phyloP scores from a whole-genome alignment of 2,888 invertebrate species.

The Oscheius sp. region DNA sequence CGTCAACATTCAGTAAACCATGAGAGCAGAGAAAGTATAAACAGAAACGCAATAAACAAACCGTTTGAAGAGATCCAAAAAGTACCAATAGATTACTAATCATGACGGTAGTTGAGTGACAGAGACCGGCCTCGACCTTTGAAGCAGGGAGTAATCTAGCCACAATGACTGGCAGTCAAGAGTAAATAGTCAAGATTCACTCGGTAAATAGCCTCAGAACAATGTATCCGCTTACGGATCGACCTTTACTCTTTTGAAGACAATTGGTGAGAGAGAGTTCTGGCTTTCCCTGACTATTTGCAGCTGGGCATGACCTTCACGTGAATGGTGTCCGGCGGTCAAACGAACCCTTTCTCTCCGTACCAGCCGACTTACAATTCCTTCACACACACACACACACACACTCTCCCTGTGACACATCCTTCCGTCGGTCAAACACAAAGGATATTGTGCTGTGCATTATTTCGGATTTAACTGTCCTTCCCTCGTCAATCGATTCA shows the following conservation, averaged over 20 bases:
- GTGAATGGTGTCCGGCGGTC: neutral
- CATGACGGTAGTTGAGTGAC: too few species aligned
- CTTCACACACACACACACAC: neutral
- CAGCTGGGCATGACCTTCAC: constrained; percentile 16
- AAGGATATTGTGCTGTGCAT: neutral
- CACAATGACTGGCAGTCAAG: neutral
- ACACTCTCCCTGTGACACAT: neutral
- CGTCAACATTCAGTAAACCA: too few species aligned
- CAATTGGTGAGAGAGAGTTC: neutral
- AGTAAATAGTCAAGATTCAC: neutral
- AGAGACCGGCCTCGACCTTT: neutral
- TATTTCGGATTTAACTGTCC: neutral
- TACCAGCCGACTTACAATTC: neutral
- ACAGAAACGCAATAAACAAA: too few species aligned
- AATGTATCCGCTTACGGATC: neutral
- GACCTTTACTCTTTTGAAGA: neutral
- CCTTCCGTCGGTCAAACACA: neutral
- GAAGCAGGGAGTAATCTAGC: neutral
- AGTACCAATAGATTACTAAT: too few species aligned
- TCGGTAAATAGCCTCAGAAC: neutral
- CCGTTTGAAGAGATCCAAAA: too few species aligned
- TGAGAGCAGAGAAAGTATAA: too few species aligned
- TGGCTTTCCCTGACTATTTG: constrained; percentile 8
- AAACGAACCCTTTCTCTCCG: constrained; percentile 3
- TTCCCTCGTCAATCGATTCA: neutral